Percentiles rank a stretch among this genome's conserved stretches.
Evolutionary conservation across 2,888 invertebrate species (phyloP).

Genomic region (Tethea ocularis): DNA sequence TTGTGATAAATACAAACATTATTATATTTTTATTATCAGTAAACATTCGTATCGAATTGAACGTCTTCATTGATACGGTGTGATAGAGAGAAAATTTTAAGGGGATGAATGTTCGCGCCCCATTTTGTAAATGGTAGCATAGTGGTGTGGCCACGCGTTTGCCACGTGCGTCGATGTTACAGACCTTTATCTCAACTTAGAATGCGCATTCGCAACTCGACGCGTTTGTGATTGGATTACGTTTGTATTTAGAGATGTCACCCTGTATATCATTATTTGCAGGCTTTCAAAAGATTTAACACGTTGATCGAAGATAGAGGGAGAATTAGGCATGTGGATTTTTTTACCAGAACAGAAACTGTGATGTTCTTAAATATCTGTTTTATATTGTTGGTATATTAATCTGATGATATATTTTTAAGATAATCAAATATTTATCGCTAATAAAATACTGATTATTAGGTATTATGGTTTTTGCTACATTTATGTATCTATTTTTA

Average conservation of each 20-base stretch:
- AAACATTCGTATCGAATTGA: no score
- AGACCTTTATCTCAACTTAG: slow-evolving; percentile 68
- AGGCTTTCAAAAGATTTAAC: not conserved
- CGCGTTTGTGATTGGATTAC: slow-evolving; percentile 76
- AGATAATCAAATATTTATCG: no score
- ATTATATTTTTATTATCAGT: no score
- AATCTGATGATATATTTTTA: no score
- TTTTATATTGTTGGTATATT: no score
- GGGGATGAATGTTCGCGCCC: slow-evolving; percentile 56
- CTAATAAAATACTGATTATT: no score
- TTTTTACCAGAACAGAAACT: not conserved
- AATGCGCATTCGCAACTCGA: slow-evolving; percentile 77
- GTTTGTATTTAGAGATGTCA: slow-evolving; percentile 23
- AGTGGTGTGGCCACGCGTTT: slow-evolving; percentile 59
- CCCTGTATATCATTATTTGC: slow-evolving; percentile 2
- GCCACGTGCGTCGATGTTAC: slow-evolving; percentile 67
- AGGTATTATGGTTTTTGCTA: no score
- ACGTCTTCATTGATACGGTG: slow-evolving; percentile 38
- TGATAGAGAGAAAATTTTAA: slow-evolving; percentile 45
- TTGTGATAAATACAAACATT: no score
- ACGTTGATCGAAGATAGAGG: not conserved
- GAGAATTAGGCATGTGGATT: not conserved
- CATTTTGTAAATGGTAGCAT: slow-evolving; percentile 34
- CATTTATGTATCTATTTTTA: no score
- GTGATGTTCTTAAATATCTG: not conserved